These are phyloP conservation scores for Pseudoatta argentina DNA, from an alignment of 1,140 invertebrate species.

Conservation along the genomic window DNA sequence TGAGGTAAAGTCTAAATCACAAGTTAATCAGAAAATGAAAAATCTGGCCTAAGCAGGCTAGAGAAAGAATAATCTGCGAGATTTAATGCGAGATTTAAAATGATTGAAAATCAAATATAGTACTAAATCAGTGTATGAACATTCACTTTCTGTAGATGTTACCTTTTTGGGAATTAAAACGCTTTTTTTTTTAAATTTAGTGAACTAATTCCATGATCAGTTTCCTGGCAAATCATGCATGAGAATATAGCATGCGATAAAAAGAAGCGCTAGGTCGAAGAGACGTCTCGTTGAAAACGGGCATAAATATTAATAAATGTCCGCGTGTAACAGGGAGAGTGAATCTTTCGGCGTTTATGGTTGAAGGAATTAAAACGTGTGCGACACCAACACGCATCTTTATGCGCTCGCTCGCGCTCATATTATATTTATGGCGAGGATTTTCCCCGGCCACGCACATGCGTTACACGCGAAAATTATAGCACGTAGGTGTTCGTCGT, in stretches of 20 bases:
- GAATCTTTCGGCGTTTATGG: neutral
- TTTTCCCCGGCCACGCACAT: neutral
- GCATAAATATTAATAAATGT: conserved; percentile 57
- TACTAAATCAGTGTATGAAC: neutral
- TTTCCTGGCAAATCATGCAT: neutral
- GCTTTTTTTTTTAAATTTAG: neutral
- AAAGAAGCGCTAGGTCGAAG: neutral
- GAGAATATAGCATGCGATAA: neutral
- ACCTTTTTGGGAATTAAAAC: neutral
- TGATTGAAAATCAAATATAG: neutral
- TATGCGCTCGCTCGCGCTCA: conserved; percentile 12
- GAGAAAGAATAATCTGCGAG: neutral
- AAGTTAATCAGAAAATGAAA: too few relatives aligned
- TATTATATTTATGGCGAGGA: conserved; percentile 65
- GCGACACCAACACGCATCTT: conserved; percentile 35
- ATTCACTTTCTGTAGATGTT: neutral
- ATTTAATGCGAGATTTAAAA: neutral
- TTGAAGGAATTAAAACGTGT: conserved; percentile 57
- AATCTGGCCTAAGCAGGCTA: neutral
- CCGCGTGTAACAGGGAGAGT: neutral
- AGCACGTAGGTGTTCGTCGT: conserved; percentile 66
- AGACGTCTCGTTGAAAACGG: conserved; percentile 16
- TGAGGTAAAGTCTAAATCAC: too few relatives aligned
- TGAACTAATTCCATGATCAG: neutral
- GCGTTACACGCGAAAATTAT: conserved; percentile 68